Evolutionary conservation across 1,140 invertebrate genomes (phyloP), one percentile per base, ranked within the genome.

Genomic region (Mamestra configurata): DNA sequence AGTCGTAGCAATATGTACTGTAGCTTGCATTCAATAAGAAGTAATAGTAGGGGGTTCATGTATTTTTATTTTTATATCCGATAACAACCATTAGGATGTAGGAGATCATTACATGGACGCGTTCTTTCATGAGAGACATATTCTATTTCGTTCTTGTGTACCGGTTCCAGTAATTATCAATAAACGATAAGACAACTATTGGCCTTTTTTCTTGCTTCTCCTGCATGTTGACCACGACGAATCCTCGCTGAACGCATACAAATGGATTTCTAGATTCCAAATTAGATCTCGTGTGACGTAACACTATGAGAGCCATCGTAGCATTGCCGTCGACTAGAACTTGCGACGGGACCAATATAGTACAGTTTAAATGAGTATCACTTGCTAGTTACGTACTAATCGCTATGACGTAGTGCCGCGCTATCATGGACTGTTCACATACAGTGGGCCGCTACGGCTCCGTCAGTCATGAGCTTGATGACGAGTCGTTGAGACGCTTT

Each of bases 21-120:
- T 84, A 84, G 80, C 73, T 76, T 76, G 40, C 55, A 76, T 80
- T 78, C 46, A 57, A 75, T 79, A 79, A 80, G 75, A 75, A 88
- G 55, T 88, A 86, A 86, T 37, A n/a, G 53, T 75, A 76, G 55
- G 73, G 86, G 82, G 80, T 87, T 66, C 85, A 85, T 86, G 79
- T 92, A 92, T 92, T 93, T 92, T 92, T 90, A 90, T 92, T 92
- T 93, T 93, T 93, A 92, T 92, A 93, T 90, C 84, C 83, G 82
- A 75, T 64, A 49, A 64, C 73, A 66, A 77, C 82, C 80, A 84
- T 80, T 90, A 86, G 81, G 43, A 82, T 78, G 78, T 87, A 84
- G 86, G 82, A 84, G 73, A 55, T 80, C 82, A 79, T 88, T 81
- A 79, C 76, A 81, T 81, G 82, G 78, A 83, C 82, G 72, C 84